phyloP scores from a whole-genome alignment of 2,888 invertebrate species.

The Dromius quadrimaculatus region DNA sequence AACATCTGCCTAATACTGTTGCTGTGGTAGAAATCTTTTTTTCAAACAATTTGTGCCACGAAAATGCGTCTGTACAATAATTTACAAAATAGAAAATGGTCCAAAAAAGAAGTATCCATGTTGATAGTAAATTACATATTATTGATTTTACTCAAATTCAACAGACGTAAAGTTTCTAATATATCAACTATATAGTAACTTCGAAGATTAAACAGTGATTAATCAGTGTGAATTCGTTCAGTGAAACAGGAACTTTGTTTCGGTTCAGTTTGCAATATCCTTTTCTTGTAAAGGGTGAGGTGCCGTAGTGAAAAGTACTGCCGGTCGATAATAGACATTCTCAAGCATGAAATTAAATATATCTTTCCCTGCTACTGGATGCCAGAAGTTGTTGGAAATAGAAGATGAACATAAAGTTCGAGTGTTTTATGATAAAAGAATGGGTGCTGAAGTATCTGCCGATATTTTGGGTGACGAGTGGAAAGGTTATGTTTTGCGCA shows the following conservation, averaged over 20 bases:
- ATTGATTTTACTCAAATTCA: too few relatives aligned
- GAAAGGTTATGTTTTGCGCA: constrained; percentile 96
- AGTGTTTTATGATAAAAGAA: constrained; percentile 97
- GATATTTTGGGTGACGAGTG: constrained; percentile 97
- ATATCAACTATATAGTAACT: too few relatives aligned
- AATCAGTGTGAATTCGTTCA: background rate
- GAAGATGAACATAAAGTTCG: constrained; percentile 97
- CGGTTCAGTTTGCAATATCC: background rate
- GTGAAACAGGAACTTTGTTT: constrained; percentile 15
- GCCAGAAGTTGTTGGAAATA: constrained; percentile 96
- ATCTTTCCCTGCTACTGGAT: constrained; percentile 96
- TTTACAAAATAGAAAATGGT: too few relatives aligned
- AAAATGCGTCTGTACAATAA: too few relatives aligned
- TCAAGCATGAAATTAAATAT: constrained; percentile 89
- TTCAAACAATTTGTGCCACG: too few relatives aligned
- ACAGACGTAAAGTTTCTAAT: too few relatives aligned
- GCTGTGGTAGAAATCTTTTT: too few relatives aligned
- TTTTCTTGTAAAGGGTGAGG: constrained; percentile 16
- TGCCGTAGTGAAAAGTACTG: background rate
- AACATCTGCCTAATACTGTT: too few relatives aligned
- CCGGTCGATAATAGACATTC: background rate
- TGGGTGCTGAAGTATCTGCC: constrained; percentile 95
- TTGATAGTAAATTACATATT: too few relatives aligned
- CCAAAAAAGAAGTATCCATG: too few relatives aligned
- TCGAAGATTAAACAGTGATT: constrained; percentile 15